Evolutionary conservation across 2,888 invertebrate species (phyloP).

Genomic region (Pristionchus fissidentatus): DNA sequence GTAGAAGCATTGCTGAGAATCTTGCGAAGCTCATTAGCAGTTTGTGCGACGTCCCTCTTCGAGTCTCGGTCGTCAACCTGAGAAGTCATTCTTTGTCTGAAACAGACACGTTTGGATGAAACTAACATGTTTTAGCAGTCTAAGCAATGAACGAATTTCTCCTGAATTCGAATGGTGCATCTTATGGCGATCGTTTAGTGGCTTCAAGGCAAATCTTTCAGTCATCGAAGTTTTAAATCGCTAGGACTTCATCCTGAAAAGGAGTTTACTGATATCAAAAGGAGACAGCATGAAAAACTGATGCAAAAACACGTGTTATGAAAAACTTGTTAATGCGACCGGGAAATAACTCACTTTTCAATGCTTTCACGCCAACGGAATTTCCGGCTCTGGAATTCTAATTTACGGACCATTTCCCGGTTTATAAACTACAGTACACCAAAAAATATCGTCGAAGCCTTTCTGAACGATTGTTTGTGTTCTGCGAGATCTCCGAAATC

Average conservation of each 20-base stretch:
- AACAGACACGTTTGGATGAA: not conserved
- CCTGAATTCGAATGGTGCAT: constrained; percentile 1
- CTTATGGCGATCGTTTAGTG: constrained; percentile 17
- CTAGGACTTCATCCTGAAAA: constrained; percentile 23
- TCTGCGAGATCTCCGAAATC: too few relatives aligned
- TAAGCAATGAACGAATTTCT: not conserved
- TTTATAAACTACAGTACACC: too few relatives aligned
- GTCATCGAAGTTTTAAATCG: constrained; percentile 12
- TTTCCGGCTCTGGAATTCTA: too few relatives aligned
- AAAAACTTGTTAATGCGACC: not conserved
- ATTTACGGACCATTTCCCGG: too few relatives aligned
- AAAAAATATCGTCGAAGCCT: too few relatives aligned
- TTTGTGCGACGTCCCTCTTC: not conserved
- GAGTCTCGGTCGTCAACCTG: constrained; percentile 15
- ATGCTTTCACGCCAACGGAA: not conserved
- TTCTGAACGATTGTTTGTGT: too few relatives aligned
- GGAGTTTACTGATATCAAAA: not conserved
- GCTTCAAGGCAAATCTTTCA: constrained; percentile 28
- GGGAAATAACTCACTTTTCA: not conserved
- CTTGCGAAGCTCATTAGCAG: not conserved
- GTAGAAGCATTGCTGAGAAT: not conserved
- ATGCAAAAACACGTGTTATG: constrained; percentile 16
- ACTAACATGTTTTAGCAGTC: constrained; percentile 5
- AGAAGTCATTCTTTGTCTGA: not conserved
- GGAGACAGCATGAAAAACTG: not conserved